These are phyloP conservation scores for Meandrusa payeni DNA, from an alignment of 2,888 invertebrate species.

Conservation along the genomic window DNA sequence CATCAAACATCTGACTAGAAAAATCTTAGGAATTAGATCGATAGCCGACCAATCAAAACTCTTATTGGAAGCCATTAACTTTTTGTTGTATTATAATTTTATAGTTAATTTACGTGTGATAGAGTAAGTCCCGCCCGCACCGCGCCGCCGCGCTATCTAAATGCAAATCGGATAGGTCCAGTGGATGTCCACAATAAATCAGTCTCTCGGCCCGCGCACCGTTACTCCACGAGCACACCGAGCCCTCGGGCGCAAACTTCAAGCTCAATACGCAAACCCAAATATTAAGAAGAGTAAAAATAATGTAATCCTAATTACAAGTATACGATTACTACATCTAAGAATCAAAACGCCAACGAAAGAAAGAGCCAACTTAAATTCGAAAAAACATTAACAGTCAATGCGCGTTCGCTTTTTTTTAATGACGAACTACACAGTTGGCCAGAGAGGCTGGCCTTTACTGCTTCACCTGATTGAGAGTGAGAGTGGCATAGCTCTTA, in stretches of 20 bases:
- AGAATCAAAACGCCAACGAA: no score
- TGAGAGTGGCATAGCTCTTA: no score
- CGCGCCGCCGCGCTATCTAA: constrained; percentile 66
- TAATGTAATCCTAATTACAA: no score
- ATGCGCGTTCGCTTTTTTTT: no score
- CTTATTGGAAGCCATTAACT: constrained; percentile 29
- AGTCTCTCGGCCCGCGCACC: constrained; percentile 55
- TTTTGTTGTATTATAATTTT: constrained; percentile 59
- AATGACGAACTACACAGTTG: no score
- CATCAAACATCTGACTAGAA: constrained; percentile 4
- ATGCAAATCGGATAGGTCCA: constrained; percentile 79
- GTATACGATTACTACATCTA: no score
- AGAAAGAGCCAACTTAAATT: no score
- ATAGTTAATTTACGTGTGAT: constrained; percentile 69
- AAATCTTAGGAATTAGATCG: constrained; percentile 11
- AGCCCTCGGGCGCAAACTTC: constrained; percentile 41
- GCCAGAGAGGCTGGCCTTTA: no score
- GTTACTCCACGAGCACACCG: constrained; percentile 47
- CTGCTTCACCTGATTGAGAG: no score
- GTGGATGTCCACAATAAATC: constrained; percentile 76
- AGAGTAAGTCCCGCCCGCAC: constrained; percentile 53
- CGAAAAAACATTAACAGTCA: no score
- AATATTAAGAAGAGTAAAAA: no score
- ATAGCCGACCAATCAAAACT: constrained; percentile 18
- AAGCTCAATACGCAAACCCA: no score